Percentiles rank a stretch among this genome's conserved stretches.
These are phyloP conservation scores for Plectropomus leopardus DNA, from an alignment of 2,113 vertebrate species.

Conservation along the genomic window DNA sequence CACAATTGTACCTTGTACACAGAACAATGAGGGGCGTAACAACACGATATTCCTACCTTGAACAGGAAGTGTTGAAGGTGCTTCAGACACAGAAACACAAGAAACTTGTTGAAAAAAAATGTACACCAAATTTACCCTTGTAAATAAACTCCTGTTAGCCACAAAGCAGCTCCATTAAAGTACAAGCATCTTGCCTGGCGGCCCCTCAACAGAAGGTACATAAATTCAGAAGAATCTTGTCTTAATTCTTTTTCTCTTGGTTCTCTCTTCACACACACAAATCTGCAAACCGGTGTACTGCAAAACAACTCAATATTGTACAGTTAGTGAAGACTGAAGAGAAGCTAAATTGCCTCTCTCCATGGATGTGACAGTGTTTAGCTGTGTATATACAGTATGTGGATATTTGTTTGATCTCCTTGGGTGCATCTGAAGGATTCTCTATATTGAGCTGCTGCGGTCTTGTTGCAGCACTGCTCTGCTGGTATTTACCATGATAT, in stretches of 20 bases:
- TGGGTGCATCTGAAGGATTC: background rate
- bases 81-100: too few species aligned
- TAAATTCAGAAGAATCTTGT: background rate
- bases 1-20: too few species aligned
- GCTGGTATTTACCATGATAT: conserved; percentile 76
- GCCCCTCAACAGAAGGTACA: background rate
- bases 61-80: too few species aligned
- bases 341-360: background rate
- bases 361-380: too few species aligned
- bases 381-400: too few species aligned
- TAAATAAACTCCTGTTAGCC: background rate
- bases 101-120: too few species aligned
- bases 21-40: too few species aligned
- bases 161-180: background rate
- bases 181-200: background rate
- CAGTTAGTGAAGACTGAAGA: background rate
- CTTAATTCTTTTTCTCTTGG: background rate
- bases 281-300: background rate
- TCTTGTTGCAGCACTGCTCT: background rate
- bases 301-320: background rate
- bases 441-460: background rate
- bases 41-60: too few species aligned
- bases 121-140: background rate
- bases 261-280: conserved; percentile 7
- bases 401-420: background rate